Percentiles rank a stretch among this genome's conserved stretches.
Evolutionary conservation across 2,113 vertebrate species (phyloP).

Genomic region (Cephalopterus ornatus): DNA sequence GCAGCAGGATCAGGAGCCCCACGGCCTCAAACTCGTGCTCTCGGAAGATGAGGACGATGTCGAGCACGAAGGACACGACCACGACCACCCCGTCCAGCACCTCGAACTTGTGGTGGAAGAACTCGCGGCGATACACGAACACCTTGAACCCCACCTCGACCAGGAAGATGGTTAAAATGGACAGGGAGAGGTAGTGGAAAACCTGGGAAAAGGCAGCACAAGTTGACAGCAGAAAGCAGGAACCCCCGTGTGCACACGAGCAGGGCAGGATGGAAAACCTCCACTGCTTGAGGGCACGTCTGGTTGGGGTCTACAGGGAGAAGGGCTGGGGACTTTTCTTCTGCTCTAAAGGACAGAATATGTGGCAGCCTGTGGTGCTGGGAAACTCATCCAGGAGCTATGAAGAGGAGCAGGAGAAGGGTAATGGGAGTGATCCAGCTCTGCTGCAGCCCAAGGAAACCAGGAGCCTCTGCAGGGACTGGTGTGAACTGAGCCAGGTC

Average conservation of each 20-base stretch:
- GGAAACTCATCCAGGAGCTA: background rate
- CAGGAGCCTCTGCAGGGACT: background rate
- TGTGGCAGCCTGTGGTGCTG: background rate
- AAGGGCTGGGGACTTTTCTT: background rate
- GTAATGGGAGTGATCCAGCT: background rate
- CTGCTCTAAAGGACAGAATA: background rate
- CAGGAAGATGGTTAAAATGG: conserved; percentile 88
- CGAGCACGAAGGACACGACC: conserved; percentile 87
- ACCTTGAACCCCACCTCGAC: conserved; percentile 88
- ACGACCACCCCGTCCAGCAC: conserved; percentile 89
- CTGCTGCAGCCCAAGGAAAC: background rate
- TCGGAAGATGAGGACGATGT: conserved; percentile 81
- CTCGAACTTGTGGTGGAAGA: conserved; percentile 95
- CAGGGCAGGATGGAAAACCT: background rate
- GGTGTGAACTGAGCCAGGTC: rapidly evolving
- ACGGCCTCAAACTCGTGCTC: conserved; percentile 87
- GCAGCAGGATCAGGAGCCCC: conserved; percentile 88
- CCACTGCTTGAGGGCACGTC: rapidly evolving
- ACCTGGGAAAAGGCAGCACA: conserved; percentile 71
- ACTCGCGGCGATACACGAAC: conserved; percentile 85
- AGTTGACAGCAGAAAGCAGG: background rate
- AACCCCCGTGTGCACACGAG: rapidly evolving
- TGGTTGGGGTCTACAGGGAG: background rate
- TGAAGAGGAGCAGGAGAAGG: background rate
- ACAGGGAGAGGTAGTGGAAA: conserved; percentile 90